Percentiles rank a stretch among this genome's conserved stretches.
These are phyloP conservation scores for Bergia sp. DNA, from an alignment of 92 coral and sea anemone species.

Conservation along the genomic window DNA sequence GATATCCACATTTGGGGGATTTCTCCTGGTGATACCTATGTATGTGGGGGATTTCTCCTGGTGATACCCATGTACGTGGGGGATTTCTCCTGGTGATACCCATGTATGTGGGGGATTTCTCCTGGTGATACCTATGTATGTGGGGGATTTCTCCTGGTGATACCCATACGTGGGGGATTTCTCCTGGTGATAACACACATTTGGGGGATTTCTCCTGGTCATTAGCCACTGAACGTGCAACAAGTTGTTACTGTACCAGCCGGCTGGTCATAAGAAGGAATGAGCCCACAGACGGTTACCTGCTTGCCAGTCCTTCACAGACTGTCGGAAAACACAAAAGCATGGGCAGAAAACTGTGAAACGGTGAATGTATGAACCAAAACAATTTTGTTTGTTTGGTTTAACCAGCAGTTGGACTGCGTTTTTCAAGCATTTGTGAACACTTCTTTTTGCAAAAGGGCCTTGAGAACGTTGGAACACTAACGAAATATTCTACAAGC, in stretches of 20 bases:
- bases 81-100: constrained; percentile 63
- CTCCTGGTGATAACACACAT: constrained; percentile 61
- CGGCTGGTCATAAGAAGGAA: not conserved
- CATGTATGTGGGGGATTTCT: constrained; percentile 46
- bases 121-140: constrained; percentile 62
- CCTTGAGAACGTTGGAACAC: too few relatives aligned
- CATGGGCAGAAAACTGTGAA: not conserved
- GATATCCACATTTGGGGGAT: too few relatives aligned
- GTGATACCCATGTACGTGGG: constrained; percentile 71
- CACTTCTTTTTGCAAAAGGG: too few relatives aligned
- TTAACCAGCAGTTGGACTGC: too few relatives aligned
- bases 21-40: too few relatives aligned
- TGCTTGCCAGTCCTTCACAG: not conserved
- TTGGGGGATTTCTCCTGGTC: too few relatives aligned
- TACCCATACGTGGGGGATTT: constrained; percentile 62
- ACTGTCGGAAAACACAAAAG: not conserved
- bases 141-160: constrained; percentile 37
- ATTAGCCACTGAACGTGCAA: not conserved
- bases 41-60: too few relatives aligned
- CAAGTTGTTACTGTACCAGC: not conserved
- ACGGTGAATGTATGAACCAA: not conserved
- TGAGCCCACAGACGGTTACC: not conserved
- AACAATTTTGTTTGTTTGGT: not conserved
- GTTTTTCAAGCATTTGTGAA: too few relatives aligned
- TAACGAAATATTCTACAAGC: too few relatives aligned